Base-by-base conservation (phyloP, 2,113 vertebrate genomes). In the Dissostichus mawsoni region DNA sequence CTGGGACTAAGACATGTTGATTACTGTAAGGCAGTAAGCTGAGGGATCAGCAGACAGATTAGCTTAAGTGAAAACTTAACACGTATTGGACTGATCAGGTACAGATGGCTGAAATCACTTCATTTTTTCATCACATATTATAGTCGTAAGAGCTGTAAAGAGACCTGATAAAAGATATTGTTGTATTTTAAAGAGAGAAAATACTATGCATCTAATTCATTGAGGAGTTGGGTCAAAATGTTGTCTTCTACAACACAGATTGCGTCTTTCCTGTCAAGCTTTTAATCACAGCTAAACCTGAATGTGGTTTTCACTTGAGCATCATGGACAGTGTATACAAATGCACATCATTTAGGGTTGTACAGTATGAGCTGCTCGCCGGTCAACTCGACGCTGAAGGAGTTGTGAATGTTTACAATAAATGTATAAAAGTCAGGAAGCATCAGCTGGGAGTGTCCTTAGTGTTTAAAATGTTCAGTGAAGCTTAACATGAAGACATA, bases 31-130 rank as follows among this genome's bases (percentile, higher is more conserved):
- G 18, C 50, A 33, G 53, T 84, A 64, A 81, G 3, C 41, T 25
- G 74, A 69, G 41, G 69, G 65, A 75, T 82, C 47, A 84, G 58
- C 58, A 13, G 57, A 18, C 33, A 25, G 74, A 66, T 59, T 67
- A 67, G 48, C 29, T 51, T 12, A 41, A 81, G 73, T 76, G 53
- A 76, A 80, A 83, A 80, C 33, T 23, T 41, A 12, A 16, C 11
- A 48, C 23, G n/a, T 44, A 33, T 50, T 69, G n/a, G 62, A 64
- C 17, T 41, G 44, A 75, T 65, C 23, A 44, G 8, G 11, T 33
- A 45, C 78, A 76, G 80, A 76, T 76, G 66, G 76, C 3, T 1
- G 8, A 53, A 72, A 41, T 41, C 36, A 41, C 36, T 41, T 1
- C 36, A 33, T 33, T 33, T 33, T 33, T 5, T 33, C 5, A 5